phyloP scores from a whole-genome alignment of 2,113 vertebrate genomes.

The Heptranchias perlo region DNA sequence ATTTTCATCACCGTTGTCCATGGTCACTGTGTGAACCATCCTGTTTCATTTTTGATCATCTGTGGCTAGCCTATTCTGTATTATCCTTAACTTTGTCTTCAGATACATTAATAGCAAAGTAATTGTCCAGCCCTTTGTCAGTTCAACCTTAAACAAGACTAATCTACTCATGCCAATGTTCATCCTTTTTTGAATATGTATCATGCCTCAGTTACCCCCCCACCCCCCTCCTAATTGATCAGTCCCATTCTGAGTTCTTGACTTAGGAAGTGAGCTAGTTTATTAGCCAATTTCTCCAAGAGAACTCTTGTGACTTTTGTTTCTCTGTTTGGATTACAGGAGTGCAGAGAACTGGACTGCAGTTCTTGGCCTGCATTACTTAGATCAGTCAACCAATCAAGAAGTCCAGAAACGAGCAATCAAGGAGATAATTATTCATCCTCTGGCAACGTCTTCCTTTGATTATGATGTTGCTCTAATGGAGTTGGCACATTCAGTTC shows the following conservation, averaged over 20 bases:
- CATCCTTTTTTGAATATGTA: background rate
- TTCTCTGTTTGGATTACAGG: background rate
- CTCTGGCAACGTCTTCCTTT: background rate
- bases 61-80: too few species aligned
- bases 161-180: background rate
- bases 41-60: too few species aligned
- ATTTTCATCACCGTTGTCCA: too few species aligned
- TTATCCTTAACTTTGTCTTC: too few species aligned
- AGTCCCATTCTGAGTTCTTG: background rate
- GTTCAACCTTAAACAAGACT: background rate
- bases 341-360: background rate
- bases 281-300: background rate
- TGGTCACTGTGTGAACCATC: too few species aligned
- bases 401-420: background rate
- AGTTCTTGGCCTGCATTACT: background rate
- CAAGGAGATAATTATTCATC: background rate
- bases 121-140: too few species aligned
- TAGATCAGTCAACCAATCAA: background rate
- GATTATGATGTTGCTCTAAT: constrained; percentile 24
- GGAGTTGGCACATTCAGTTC: background rate
- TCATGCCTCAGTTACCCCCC: too few species aligned
- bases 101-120: too few species aligned
- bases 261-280: too few species aligned
- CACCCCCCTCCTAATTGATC: background rate
- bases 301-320: background rate